Percentiles rank a stretch among this genome's conserved stretches.
These are phyloP conservation scores for Noctua comes DNA, from an alignment of 2,888 invertebrate genomes.

Conservation along the genomic window DNA sequence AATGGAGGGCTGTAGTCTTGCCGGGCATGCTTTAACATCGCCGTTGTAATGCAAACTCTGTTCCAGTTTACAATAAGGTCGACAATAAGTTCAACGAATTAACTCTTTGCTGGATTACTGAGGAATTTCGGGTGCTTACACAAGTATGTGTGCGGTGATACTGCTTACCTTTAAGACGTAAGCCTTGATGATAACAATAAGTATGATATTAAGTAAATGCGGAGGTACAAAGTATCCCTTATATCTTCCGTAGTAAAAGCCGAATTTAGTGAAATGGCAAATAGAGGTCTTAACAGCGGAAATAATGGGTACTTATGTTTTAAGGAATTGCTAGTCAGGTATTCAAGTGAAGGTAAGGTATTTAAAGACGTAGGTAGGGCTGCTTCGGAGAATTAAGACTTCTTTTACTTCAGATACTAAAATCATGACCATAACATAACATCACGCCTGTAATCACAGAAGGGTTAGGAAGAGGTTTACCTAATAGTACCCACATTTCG, in stretches of 20 bases:
- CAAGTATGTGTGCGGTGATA: slow-evolving; percentile 58
- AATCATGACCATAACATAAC: background rate
- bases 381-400: background rate
- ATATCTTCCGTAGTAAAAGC: slow-evolving; percentile 39
- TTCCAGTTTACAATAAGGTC: slow-evolving; percentile 47
- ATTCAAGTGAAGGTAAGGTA: slow-evolving; percentile 18
- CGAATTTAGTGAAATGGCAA: slow-evolving; percentile 58
- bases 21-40: slow-evolving; percentile 50
- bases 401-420: background rate
- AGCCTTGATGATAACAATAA: slow-evolving; percentile 56
- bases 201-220: slow-evolving; percentile 59
- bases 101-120: slow-evolving; percentile 55
- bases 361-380: background rate
- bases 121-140: slow-evolving; percentile 63
- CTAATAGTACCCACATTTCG: background rate
- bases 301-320: slow-evolving; percentile 48
- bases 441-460: background rate
- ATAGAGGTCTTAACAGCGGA: slow-evolving; percentile 54
- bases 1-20: slow-evolving; percentile 74
- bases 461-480: background rate
- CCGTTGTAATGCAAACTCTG: slow-evolving; percentile 59
- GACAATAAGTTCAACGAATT: slow-evolving; percentile 43
- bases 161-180: slow-evolving; percentile 62
- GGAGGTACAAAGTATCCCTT: slow-evolving; percentile 47
- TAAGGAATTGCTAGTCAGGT: slow-evolving; percentile 33